Evolutionary conservation across 2,888 invertebrate genomes (phyloP), one percentile per base, ranked within the genome.

Genomic region (Caenorhabditis angaria): DNA sequence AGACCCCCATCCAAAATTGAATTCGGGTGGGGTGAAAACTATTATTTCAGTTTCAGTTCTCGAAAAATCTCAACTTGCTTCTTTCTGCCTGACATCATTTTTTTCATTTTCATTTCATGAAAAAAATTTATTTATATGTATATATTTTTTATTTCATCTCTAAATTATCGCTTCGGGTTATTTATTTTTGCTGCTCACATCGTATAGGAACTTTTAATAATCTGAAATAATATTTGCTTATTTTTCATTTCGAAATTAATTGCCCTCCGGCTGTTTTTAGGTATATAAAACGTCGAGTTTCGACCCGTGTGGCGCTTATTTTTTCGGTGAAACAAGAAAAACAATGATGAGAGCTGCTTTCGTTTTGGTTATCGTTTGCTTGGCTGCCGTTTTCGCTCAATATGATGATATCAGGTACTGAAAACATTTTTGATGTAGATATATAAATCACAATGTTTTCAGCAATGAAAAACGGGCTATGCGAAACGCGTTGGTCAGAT

Each of bases 401-500:
- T 68, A 61, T 29, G 77, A 77, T 56, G 70, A 73, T 35, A 53
- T 65, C 65, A 73, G 65, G 73, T 73, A n/a, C n/a, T n/a, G n/a
- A n/a, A n/a, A n/a, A n/a, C n/a, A n/a, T n/a, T n/a, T n/a, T n/a
- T n/a, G n/a, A n/a, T n/a, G n/a, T n/a, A n/a, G n/a, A n/a, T n/a
- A 20, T 57, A 59, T 47, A 2, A 6, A 6, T 29, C 12, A 12
- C 4, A 8, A 41, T 32, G 5, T 66, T 64, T 4, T 50, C 55
- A 82, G 82, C 32, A 54, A 71, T 53, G 82, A 82, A 58, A 82
- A 82, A 65, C 76, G 82, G 51, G 81, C 82, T 14, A 82, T 82
- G 82, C 77, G 82, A 60, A 82, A 82, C 63, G 82, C 82, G 20
- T 72, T 82, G 53, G 81, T 82, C 29, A 77, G 82, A 35, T 82